These are phyloP conservation scores for Drosophila fuyamai DNA, from an alignment of 1,140 invertebrate species.

Conservation along the genomic window DNA sequence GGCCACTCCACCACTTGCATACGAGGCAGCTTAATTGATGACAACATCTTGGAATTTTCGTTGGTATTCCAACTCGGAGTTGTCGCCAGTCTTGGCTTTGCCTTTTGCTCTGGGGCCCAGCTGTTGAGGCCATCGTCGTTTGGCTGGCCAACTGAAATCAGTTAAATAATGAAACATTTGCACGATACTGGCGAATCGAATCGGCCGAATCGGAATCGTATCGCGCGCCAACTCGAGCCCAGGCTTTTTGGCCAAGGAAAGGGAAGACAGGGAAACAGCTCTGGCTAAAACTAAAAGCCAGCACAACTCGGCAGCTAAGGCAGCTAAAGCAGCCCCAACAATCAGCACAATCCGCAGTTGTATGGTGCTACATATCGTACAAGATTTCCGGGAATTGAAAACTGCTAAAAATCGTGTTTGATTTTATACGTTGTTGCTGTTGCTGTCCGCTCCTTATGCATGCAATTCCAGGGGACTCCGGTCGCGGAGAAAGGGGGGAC, in stretches of 20 bases:
- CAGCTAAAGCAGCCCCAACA: constrained; percentile 29
- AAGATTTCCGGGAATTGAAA: constrained; percentile 83
- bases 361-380: constrained; percentile 79
- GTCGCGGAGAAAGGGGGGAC: constrained; percentile 5
- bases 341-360: constrained; percentile 57
- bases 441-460: constrained; percentile 51
- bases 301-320: background rate
- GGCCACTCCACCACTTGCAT: constrained; percentile 34
- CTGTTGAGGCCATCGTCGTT: constrained; percentile 28
- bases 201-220: constrained; percentile 59
- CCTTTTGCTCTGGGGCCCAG: constrained; percentile 12
- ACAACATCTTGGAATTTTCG: constrained; percentile 83
- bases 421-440: constrained; percentile 70
- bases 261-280: background rate
- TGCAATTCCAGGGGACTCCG: constrained; percentile 45
- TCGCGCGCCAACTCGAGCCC: constrained; percentile 24
- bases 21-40: constrained; percentile 77
- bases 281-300: constrained; percentile 4
- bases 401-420: constrained; percentile 83
- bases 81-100: constrained; percentile 30
- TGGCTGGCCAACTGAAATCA: constrained; percentile 66
- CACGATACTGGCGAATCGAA: constrained; percentile 74
- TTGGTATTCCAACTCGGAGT: constrained; percentile 68
- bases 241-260: constrained; percentile 23
- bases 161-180: constrained; percentile 83